Base-by-base conservation (phyloP, 2,888 invertebrate species). In the Microctonus aethiopoides region DNA sequence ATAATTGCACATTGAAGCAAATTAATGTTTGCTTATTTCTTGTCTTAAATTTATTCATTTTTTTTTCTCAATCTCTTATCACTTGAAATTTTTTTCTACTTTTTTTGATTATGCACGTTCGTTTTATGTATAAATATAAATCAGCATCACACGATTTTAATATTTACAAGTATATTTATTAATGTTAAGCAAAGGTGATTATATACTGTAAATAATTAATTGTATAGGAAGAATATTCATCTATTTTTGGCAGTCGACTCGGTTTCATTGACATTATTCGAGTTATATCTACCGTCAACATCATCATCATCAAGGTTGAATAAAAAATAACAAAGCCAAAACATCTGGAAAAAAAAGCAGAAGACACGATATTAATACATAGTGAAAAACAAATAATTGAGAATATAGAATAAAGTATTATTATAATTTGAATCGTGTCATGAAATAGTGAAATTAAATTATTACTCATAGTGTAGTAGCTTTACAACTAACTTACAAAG, bases 401-500 rank as follows among this genome's bases (percentile, higher is more conserved):
- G n/a, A n/a, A n/a, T n/a, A n/a, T n/a, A n/a, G n/a, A n/a, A n/a
- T n/a, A n/a, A n/a, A n/a, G n/a, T n/a, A n/a, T n/a, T n/a, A n/a
- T n/a, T n/a, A n/a, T n/a, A n/a, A n/a, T 46, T 16, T 34, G 9
- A 57, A 57, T 57, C n/a, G n/a, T 34, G 57, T 57, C 34, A 6
- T n/a, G 4, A 32, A 34, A 32, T 34, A 36, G 34, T 32, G 34
- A 59, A 34, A 59, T n/a, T 63, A 41, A 32, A n/a, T n/a, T n/a
- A n/a, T n/a, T n/a, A 51, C 32, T 51, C 46, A 63, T 63, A 51
- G 32, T n/a, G n/a, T n/a, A n/a, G n/a, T n/a, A n/a, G n/a, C n/a
- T 32, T 51, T 32, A 51, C 26, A 51, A 63, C 51, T 63, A 10
- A 41, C 51, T 20, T 32, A 63, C 62, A 63, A 63, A 26, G 51